Base-by-base conservation (phyloP, 1,140 invertebrate species). In the Zaprionus kolodkinae region DNA sequence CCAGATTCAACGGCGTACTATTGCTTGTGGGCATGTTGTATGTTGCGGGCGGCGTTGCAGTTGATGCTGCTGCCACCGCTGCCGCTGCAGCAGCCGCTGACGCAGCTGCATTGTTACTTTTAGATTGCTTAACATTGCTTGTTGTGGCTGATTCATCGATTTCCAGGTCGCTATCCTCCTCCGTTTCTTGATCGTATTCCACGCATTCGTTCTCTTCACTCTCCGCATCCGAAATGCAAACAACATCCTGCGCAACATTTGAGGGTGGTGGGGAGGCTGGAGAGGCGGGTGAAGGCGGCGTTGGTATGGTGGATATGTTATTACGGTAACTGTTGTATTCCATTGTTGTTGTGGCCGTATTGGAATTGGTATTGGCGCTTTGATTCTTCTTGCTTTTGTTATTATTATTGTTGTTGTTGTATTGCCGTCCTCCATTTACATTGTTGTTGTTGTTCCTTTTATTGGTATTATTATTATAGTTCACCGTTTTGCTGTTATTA, bases 151-250 rank as follows among this genome's bases (percentile, higher is more conserved):
- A 17, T 27, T 79, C 74, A 56, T 72, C 52, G 25, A 72, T 68
- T 59, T 79, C 69, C 60, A 77, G 9, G 13, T 78, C 63, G 55
- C 56, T 33, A 13, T 64, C 48, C 13, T 70, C 78, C 25, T 72
- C 75, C 6, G 45, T 45, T 25, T 69, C 76, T 3, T 62, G 59
- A 15, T 79, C 61, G 21, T 57, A 72, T 50, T 76, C 52, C 15
- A 15, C 62, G 21, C 59, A 66, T 12, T 68, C 71, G 25, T 81
- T 76, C 38, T 90, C 86, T 12, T 80, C 85, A 15, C 72, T 89
- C n/a, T 89, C 81, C 11, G 63, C 72, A 36, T 89, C 85, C 35
- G 71, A 89, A 35, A 85, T 81, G 33, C 72, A 78, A 11, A 75
- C 78, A 43, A 69, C 17, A 21, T 88, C 85, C 2, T 66, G 43